Evolutionary conservation across 2,113 vertebrate genomes (phyloP).

Genomic region (Oreocharis arfaki): DNA sequence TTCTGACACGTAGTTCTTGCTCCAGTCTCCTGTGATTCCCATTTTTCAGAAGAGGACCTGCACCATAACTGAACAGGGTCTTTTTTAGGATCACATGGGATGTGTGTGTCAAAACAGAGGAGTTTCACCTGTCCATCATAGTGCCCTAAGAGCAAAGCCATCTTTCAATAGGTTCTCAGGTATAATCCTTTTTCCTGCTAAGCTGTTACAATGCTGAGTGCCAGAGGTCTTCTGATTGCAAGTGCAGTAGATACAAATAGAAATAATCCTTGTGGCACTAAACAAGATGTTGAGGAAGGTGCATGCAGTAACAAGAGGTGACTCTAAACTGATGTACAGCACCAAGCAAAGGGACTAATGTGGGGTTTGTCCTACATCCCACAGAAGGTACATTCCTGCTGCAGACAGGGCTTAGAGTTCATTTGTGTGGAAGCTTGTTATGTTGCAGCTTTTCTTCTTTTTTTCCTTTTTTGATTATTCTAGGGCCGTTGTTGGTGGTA

Average conservation of each 20-base stretch:
- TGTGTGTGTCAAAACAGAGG: neutral
- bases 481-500: neutral
- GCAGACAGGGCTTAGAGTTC: neutral
- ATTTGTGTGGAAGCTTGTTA: neutral
- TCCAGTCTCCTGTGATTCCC: neutral
- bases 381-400: neutral
- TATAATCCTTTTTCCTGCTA: neutral
- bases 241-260: neutral
- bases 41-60: neutral
- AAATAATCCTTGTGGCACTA: neutral
- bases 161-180: neutral
- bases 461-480: neutral
- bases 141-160: neutral
- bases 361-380: neutral
- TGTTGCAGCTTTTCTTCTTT: neutral
- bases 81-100: neutral
- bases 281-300: neutral
- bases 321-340: neutral
- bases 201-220: fast-evolving
- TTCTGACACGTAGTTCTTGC: neutral
- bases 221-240: neutral
- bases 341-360: neutral
- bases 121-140: neutral
- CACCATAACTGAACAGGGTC: neutral
- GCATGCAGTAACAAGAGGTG: neutral